These are phyloP conservation scores for Neosilurus mollespiculum DNA, from an alignment of 2,797 vertebrate species.

Conservation along the genomic window DNA sequence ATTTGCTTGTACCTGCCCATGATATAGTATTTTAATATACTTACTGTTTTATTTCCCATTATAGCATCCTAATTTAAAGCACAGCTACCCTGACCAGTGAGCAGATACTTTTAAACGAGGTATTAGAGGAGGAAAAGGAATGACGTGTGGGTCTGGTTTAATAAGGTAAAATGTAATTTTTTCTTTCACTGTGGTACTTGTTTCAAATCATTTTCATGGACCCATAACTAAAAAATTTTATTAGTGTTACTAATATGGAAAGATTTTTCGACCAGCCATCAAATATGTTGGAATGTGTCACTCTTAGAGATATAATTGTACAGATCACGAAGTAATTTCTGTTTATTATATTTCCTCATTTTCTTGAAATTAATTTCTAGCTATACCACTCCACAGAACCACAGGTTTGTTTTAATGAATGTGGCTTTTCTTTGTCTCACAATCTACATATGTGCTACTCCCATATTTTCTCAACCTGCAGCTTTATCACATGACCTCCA, in stretches of 20 bases:
- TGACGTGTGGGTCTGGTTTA: neutral
- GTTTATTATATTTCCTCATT: neutral
- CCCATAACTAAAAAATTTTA: neutral
- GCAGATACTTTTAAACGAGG: neutral
- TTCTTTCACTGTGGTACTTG: neutral
- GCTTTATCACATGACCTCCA: neutral
- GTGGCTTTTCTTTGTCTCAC: neutral
- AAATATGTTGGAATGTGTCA: neutral
- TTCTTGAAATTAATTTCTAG: neutral
- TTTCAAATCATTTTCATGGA: neutral
- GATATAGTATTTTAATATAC: neutral
- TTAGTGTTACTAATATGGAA: neutral
- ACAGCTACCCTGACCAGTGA: neutral
- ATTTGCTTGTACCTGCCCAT: neutral
- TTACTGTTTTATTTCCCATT: neutral
- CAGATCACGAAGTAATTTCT: neutral
- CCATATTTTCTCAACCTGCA: neutral
- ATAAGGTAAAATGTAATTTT: neutral
- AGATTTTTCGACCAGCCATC: neutral
- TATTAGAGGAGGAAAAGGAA: neutral
- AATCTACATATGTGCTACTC: neutral
- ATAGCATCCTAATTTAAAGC: neutral
- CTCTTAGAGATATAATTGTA: neutral
- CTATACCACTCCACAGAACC: neutral
- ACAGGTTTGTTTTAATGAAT: neutral